A percentile compares a stretch with the other conserved stretches of the same genome.
Evolutionary conservation across 2,797 vertebrate species (phyloP).

Genomic region (Parotocinclus haroldoi): DNA sequence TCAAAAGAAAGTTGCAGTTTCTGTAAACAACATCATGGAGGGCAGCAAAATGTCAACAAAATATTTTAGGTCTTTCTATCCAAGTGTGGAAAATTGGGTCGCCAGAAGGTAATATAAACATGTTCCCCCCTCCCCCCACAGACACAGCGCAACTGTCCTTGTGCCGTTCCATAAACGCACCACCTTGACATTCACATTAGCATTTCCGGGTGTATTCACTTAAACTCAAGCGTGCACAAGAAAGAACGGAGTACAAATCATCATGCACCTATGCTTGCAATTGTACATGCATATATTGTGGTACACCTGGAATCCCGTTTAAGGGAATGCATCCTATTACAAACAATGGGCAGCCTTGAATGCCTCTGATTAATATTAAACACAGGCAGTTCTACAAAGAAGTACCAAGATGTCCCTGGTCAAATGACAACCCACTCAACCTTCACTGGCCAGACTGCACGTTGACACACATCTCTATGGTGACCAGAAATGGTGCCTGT

Average conservation of each 20-base stretch:
- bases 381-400: constrained; percentile 21
- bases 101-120: too few relatives aligned
- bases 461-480: constrained; percentile 56
- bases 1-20: too few relatives aligned
- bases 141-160: too few relatives aligned
- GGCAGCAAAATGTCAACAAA: too few relatives aligned
- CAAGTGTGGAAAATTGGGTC: too few relatives aligned
- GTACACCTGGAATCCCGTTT: constrained; percentile 37
- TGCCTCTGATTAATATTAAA: constrained; percentile 45
- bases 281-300: constrained; percentile 12
- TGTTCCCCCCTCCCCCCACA: too few relatives aligned
- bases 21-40: too few relatives aligned
- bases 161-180: too few relatives aligned
- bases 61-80: too few relatives aligned
- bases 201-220: too few relatives aligned
- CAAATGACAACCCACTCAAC: constrained; percentile 37
- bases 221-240: too few relatives aligned
- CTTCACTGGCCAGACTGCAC: constrained; percentile 44
- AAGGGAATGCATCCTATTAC: constrained; percentile 26
- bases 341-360: constrained; percentile 21
- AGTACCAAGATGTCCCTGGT: constrained; percentile 37
- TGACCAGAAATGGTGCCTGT: constrained; percentile 59
- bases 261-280: constrained; percentile 3
- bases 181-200: too few relatives aligned
- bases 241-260: background rate